These are phyloP conservation scores for Oscheius sp. DNA, from an alignment of 2,888 invertebrate species.

Conservation along the genomic window DNA sequence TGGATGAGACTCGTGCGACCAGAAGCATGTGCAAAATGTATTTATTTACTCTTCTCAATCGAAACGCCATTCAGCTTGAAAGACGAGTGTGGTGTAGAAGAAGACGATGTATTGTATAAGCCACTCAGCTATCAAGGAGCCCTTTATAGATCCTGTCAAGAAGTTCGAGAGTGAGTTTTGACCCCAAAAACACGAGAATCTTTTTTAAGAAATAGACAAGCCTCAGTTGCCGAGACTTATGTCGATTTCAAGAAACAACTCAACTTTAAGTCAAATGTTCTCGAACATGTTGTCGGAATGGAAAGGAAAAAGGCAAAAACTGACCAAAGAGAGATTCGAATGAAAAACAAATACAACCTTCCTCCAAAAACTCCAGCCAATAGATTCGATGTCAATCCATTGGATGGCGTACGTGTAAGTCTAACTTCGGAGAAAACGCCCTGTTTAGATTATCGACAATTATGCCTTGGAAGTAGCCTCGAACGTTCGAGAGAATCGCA, in stretches of 20 bases:
- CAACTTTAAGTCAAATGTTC: slow-evolving; percentile 56
- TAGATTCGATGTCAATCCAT: slow-evolving; percentile 3
- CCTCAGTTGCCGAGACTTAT: slow-evolving; percentile 54
- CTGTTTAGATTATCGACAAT: slow-evolving; percentile 55
- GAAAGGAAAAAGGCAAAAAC: background rate
- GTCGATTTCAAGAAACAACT: slow-evolving; percentile 62
- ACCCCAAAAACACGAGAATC: background rate
- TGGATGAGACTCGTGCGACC: slow-evolving; percentile 54
- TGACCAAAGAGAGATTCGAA: background rate
- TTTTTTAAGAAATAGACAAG: slow-evolving; percentile 52
- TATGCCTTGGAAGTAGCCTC: slow-evolving; percentile 58
- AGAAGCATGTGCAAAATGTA: slow-evolving; percentile 52
- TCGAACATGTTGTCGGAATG: slow-evolving; percentile 38
- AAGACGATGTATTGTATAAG: slow-evolving; percentile 54
- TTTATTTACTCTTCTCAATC: background rate
- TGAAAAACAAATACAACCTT: background rate
- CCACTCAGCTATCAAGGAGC: slow-evolving; percentile 40
- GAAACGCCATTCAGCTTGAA: slow-evolving; percentile 16
- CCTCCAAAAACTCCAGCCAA: slow-evolving; percentile 16
- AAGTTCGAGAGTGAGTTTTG: slow-evolving; percentile 43
- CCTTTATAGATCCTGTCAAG: slow-evolving; percentile 36
- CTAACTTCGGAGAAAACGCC: background rate
- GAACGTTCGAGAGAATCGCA: slow-evolving; percentile 40
- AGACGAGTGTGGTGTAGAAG: slow-evolving; percentile 46
- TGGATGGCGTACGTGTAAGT: slow-evolving; percentile 7